Evolutionary conservation across 1,140 invertebrate species (phyloP).

Genomic region (Drosophila subpulchrella): DNA sequence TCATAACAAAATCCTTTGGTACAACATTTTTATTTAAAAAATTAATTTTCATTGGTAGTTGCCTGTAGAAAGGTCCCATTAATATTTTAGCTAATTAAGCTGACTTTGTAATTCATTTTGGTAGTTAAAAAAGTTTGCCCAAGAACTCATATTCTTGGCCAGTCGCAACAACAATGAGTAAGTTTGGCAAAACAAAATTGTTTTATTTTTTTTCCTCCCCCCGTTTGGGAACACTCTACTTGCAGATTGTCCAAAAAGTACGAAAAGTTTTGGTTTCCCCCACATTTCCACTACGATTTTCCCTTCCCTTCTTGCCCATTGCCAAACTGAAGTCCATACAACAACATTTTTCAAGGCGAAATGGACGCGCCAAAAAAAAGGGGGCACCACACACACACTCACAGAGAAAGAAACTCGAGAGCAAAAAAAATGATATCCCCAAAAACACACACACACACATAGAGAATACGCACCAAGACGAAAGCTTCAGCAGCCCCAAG

Average conservation of each 20-base stretch:
- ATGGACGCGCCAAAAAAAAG: conserved; percentile 76
- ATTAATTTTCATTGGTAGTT: background rate
- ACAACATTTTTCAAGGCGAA: conserved; percentile 74
- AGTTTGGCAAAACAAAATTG: conserved; percentile 32
- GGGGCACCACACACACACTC: conserved; percentile 54
- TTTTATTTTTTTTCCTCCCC: conserved; percentile 1
- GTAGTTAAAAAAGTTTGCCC: conserved; percentile 24
- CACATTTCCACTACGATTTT: conserved; percentile 17
- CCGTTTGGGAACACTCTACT: conserved; percentile 25
- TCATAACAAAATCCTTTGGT: no score
- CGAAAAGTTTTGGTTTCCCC: conserved; percentile 9
- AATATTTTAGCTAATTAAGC: conserved; percentile 25
- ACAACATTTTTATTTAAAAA: background rate
- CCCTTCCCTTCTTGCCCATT: conserved; percentile 28
- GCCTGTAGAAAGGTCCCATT: background rate
- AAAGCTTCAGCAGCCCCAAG: conserved; percentile 59
- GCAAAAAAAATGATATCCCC: conserved; percentile 32
- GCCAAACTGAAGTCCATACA: conserved; percentile 69
- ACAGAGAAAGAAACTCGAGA: conserved; percentile 13
- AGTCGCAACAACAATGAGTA: conserved; percentile 28
- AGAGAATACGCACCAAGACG: conserved; percentile 62
- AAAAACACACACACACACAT: conserved; percentile 10
- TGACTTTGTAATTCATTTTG: conserved; percentile 31
- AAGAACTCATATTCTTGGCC: conserved; percentile 30
- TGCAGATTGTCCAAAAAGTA: conserved; percentile 21